Percentiles rank a stretch among this genome's conserved stretches.
Conservation (phyloP, 2,888 invertebrate genomes). For the Dynastes grantii region DNA sequence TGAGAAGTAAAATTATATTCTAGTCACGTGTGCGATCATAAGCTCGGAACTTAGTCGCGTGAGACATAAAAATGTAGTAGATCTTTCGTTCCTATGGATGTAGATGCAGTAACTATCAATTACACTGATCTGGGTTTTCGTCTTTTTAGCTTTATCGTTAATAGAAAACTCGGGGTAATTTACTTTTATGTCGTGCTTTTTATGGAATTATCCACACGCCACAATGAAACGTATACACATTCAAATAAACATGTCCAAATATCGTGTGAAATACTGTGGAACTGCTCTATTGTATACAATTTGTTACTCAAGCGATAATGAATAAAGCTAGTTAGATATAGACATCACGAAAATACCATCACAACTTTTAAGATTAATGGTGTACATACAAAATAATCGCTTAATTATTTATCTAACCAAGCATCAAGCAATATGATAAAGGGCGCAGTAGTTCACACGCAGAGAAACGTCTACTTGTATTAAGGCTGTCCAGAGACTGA, state of each 20-base stretch:
- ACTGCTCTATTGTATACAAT: not conserved
- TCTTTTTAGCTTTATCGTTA: conserved; percentile 8
- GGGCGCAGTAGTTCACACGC: no score
- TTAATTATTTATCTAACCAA: no score
- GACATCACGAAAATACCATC: no score
- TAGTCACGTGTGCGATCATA: conserved; percentile 42
- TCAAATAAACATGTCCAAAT: not conserved
- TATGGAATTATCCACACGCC: conserved; percentile 1
- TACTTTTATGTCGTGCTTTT: conserved; percentile 18
- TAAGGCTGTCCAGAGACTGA: no score
- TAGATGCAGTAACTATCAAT: conserved; percentile 27
- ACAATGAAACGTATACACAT: not conserved
- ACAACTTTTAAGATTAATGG: no score
- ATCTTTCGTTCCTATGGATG: conserved; percentile 9
- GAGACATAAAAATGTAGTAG: conserved; percentile 32
- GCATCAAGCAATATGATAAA: no score
- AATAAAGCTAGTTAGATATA: no score
- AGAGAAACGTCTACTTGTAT: no score
- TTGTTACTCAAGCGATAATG: not conserved
- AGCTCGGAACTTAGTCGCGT: conserved; percentile 28
- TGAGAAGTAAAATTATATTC: conserved; percentile 41
- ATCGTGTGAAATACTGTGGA: not conserved
- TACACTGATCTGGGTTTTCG: conserved; percentile 1
- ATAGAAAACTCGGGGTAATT: not conserved
- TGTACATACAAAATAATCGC: no score